Base-by-base conservation (phyloP, 1,140 invertebrate species). In the Sesamia nonagrioides region DNA sequence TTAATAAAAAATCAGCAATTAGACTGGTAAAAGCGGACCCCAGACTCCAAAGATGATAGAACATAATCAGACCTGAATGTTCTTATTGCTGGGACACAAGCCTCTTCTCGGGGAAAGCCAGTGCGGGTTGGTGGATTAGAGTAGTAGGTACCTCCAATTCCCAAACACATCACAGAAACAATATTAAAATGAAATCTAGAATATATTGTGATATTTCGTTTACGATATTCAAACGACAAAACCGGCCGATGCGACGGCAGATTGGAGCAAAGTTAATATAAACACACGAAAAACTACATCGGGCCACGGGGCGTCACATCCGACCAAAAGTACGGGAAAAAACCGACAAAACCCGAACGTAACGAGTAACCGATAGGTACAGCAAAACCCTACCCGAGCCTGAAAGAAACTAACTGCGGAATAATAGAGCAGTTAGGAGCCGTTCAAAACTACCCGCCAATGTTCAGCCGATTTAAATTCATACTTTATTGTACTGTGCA, bases 371-470 rank as follows among this genome's bases (percentile, higher is more conserved):
- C 79, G 76, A 88, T 88, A 77, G 54, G 75, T 61, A 69, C 63
- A 79, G 78, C 83, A 84, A 86, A 86, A 84, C 81, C 73, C 52
- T 80, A 50, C 75, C 72, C 81, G 69, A 42, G 45, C 52, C 54
- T 60, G 50, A 85, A 88, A 86, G 86, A 86, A 84, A 84, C 82
- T 84, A 87, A 87, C 79, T 84, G 73, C 78, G 45, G 79, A 82
- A 83, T 88, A 83, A 88, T 88, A 83, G 60, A 76, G 78, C 79
- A 79, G 81, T 81, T 78, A 56, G 76, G 75, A 40, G 45, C 73
- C 35, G 68, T 37, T 72, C 54, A 79, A 73, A 79, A 79, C 71
- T 72, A 48, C 42, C 9, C 68, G 50, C 45, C 66, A 48, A 79
- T 76, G 52, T 74, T 60, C 37, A 74, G 48, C 69, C 48, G 17